Evolutionary conservation across 2,888 invertebrate genomes (phyloP), one percentile per base, ranked within the genome.

Genomic region (Drosophila pegasa): DNA sequence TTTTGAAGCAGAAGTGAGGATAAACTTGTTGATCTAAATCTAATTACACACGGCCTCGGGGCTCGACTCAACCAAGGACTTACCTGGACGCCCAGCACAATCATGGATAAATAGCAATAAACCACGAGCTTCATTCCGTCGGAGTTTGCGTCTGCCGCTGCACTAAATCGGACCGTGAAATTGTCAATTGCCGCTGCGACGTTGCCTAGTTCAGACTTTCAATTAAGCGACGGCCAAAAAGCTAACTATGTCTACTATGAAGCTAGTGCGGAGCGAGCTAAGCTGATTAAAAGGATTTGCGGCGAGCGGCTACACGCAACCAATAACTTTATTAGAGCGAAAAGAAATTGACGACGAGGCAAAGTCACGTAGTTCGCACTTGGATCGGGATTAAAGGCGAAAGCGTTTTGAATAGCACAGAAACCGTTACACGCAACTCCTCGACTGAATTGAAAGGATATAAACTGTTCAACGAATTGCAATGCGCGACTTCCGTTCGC

Each of bases 51-150:
- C 16, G 31, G 43, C 40, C 38, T 31, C 40, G 58, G 37, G 56
- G 10, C 47, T 12, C 43, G 2, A 12, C 3, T 33, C 9, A 16
- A 9, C 35, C 16, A 8, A 12, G 12, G 6, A 76, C 73, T 63
- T 61, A 92, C 92, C 92, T 91, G 91, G 55, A 90, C 92, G 58
- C 91, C 87, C 48, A 92, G 82, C 64, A 91, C 88, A 80, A 92
- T 89, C 83, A 92, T 86, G 60, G 91, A 90, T 73, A 92, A 76
- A 52, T 90, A 92, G 66, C 92, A 77, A 69, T 92, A 89, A 31
- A 90, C 80, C 45, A 87, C 90, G 51, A 91, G 89, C 87, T 91
- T 92, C 92, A 92, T 92, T 62, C 71, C 68, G 80, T 33, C 69
- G 74, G 65, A 35, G 40, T 75, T 63, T 59, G 38, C 33, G 62